A percentile compares a stretch with the other conserved stretches of the same genome.
phyloP scores from a whole-genome alignment of 2,797 vertebrate genomes.

The Enteromius trimaculatus region DNA sequence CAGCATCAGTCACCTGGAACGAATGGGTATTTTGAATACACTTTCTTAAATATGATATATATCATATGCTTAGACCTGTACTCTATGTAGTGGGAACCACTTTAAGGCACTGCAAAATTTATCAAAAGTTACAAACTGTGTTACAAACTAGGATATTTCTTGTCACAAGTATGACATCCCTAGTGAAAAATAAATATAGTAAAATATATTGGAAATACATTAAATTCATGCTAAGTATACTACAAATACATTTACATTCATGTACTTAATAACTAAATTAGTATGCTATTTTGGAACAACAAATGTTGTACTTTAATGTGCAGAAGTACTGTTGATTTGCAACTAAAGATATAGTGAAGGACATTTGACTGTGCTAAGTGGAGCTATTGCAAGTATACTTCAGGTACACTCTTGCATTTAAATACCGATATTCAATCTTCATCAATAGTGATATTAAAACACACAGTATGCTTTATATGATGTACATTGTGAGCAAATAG shows the following conservation, averaged over 20 bases:
- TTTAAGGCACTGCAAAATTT: neutral
- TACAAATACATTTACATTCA: neutral
- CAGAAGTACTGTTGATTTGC: too few relatives aligned
- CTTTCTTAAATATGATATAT: conserved; percentile 30
- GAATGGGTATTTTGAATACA: conserved; percentile 55
- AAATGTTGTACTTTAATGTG: too few relatives aligned
- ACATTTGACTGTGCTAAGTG: too few relatives aligned
- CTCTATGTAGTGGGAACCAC: too few relatives aligned
- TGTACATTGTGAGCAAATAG: neutral
- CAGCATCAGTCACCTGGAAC: conserved; percentile 63
- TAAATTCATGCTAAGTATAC: neutral
- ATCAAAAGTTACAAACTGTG: neutral
- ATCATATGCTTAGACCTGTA: neutral
- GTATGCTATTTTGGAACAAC: too few relatives aligned
- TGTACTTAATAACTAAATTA: neutral
- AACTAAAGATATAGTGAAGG: too few relatives aligned
- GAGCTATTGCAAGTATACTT: too few relatives aligned
- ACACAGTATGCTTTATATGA: neutral
- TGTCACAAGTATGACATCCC: neutral
- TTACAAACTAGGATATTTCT: neutral
- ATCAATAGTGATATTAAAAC: too few relatives aligned
- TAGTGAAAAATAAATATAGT: neutral
- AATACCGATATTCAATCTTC: neutral
- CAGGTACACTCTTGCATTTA: too few relatives aligned
- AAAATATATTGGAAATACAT: neutral